phyloP scores from a whole-genome alignment of 2,113 vertebrate genomes.

The Paracanthobrama guichenoti region DNA sequence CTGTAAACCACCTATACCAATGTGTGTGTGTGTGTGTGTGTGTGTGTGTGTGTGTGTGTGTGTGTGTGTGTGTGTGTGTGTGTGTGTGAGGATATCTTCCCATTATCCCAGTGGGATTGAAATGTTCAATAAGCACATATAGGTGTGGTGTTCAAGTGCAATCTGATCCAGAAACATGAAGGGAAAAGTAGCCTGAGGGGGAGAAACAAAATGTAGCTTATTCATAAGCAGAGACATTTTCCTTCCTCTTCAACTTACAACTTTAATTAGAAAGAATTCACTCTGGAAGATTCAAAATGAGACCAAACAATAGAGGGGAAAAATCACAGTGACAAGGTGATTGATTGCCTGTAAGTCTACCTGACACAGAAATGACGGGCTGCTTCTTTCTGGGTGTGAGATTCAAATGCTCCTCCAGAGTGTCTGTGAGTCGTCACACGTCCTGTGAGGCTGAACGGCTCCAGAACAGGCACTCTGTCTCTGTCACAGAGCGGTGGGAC shows the following conservation, averaged over 20 bases:
- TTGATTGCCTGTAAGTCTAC: constrained; percentile 94
- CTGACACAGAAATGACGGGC: constrained; percentile 93
- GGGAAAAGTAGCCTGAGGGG: not conserved
- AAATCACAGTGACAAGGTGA: constrained; percentile 87
- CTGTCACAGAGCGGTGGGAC: constrained; percentile 90
- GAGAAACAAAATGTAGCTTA: constrained; percentile 62
- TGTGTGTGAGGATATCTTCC: too few relatives aligned
- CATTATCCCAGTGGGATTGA: too few relatives aligned
- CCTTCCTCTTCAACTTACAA: constrained; percentile 67
- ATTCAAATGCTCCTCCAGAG: constrained; percentile 92
- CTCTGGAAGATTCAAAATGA: constrained; percentile 71
- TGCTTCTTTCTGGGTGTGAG: constrained; percentile 90
- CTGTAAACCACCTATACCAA: too few relatives aligned
- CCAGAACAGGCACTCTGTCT: constrained; percentile 92
- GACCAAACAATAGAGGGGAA: constrained; percentile 72
- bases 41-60: too few relatives aligned
- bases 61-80: too few relatives aligned
- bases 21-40: too few relatives aligned
- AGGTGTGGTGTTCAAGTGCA: not conserved
- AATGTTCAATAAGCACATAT: not conserved
- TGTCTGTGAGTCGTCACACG: constrained; percentile 86
- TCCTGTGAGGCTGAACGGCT: constrained; percentile 84
- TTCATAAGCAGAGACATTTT: constrained; percentile 77
- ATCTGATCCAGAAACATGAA: not conserved
- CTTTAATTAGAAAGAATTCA: constrained; percentile 88